Evolutionary conservation across 2,888 invertebrate genomes (phyloP), one percentile per base, ranked within the genome.

Genomic region (Rotaria macrura): DNA sequence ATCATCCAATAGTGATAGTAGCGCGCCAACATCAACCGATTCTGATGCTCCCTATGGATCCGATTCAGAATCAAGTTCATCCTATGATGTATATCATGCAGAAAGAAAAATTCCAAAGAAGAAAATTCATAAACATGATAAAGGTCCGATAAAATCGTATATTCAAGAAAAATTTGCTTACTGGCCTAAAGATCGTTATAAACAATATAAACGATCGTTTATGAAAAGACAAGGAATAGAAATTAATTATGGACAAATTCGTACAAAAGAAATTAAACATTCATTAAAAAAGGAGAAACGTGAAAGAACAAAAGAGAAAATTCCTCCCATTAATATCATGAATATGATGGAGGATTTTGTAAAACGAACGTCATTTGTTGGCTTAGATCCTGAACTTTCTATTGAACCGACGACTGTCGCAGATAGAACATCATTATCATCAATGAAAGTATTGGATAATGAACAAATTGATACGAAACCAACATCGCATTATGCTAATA

Each of bases 261-360:
- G 25, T 43, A 79, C 79, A n/a, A 43, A 79, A 79, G 23, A 79
- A 79, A 79, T 79, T 20, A 79, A 79, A 43, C 10, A n/a, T 12
- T 79, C 79, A n/a, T 43, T 79, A n/a, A 79, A 79, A 79, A 12
- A 79, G 9, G 79, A 79, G 43, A 79, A 43, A 79, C 79, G 17
- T n/a, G 25, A 43, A 43, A 43, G 79, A 43, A 9, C 40, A 79
- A 79, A 79, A 34, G 34, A 34, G 20, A 34, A 65, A 17, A 17
- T 1, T 14, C 14, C 5, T 34, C 20, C 34, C 6, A 20, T 20
- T 20, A 38, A 2, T 7, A 1, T 65, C 1, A 20, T 34, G 6
- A 65, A 65, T 34, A 12, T 34, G 12, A 65, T 65, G 34, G 65
- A 4, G 38, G 20, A 17, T 34, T 14, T 65, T 2, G 65, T 14